These are phyloP conservation scores for Scomber colias DNA, from an alignment of 2,113 vertebrate genomes.

Conservation along the genomic window DNA sequence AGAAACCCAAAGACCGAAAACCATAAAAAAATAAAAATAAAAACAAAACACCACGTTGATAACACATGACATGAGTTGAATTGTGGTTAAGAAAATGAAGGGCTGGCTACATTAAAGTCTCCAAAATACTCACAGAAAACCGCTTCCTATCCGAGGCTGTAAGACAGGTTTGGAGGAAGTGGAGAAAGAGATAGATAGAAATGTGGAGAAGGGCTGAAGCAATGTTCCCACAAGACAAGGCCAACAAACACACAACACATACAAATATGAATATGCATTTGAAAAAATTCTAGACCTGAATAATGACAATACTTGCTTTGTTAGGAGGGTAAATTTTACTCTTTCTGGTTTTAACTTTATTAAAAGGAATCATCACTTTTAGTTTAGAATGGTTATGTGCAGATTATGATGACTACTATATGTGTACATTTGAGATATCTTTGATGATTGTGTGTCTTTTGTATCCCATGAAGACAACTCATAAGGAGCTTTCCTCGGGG, in stretches of 20 bases:
- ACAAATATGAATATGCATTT: constrained; percentile 58
- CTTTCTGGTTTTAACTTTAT: background rate
- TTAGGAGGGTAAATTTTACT: background rate
- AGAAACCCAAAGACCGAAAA: constrained; percentile 29
- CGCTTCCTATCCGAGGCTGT: constrained; percentile 85
- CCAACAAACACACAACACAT: constrained; percentile 57
- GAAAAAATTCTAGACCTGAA: background rate
- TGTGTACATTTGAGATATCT: background rate
- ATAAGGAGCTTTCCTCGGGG: constrained; percentile 8
- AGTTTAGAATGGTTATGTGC: background rate
- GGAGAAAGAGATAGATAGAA: constrained; percentile 72
- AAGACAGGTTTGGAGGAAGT: constrained; percentile 76
- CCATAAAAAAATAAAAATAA: constrained; percentile 11
- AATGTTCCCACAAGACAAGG: constrained; percentile 59
- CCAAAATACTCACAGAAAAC: constrained; percentile 86
- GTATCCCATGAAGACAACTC: background rate
- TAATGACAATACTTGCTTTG: too few species aligned
- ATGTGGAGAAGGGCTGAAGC: constrained; percentile 76
- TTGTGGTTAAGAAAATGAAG: constrained; percentile 44
- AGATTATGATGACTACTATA: background rate
- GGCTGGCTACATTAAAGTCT: constrained; percentile 20
- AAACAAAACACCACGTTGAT: constrained; percentile 18
- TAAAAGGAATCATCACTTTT: background rate
- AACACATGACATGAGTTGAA: constrained; percentile 50
- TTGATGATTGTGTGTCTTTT: constrained; percentile 49